A percentile compares a stretch with the other conserved stretches of the same genome.
These are phyloP conservation scores for Lithobates pipiens DNA, from an alignment of 2,797 vertebrate genomes.

Conservation along the genomic window DNA sequence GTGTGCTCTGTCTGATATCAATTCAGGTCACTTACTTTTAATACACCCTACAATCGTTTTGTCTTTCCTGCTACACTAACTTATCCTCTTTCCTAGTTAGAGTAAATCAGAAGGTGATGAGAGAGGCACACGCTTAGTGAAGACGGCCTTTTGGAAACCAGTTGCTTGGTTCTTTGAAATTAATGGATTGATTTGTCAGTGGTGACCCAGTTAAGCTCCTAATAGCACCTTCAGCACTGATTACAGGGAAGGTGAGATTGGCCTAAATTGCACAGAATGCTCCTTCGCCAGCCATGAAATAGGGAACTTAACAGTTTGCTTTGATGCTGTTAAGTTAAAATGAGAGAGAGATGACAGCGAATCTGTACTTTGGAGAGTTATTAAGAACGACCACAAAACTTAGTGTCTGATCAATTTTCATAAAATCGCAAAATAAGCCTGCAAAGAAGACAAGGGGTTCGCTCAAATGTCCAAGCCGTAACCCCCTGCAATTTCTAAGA, in stretches of 20 bases:
- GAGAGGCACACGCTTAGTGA: slow-evolving; percentile 52
- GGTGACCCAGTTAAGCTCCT: slow-evolving; percentile 67
- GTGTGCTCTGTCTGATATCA: slow-evolving; percentile 44
- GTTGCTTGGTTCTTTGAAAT: slow-evolving; percentile 61
- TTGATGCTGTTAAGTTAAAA: slow-evolving; percentile 55
- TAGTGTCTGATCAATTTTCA: slow-evolving; percentile 9
- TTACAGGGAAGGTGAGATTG: slow-evolving; percentile 64
- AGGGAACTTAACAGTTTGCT: slow-evolving; percentile 50
- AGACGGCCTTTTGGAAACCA: slow-evolving; percentile 59
- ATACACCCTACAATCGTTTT: slow-evolving; percentile 58
- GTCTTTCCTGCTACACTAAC: slow-evolving; percentile 59
- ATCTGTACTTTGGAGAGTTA: slow-evolving; percentile 30
- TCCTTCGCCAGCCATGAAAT: slow-evolving; percentile 69
- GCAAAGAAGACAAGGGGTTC: background rate
- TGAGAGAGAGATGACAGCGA: slow-evolving; percentile 24
- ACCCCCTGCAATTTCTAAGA: background rate
- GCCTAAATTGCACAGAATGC: slow-evolving; percentile 65
- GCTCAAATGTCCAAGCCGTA: background rate
- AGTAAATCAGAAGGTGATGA: slow-evolving; percentile 57
- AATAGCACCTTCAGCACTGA: slow-evolving; percentile 62
- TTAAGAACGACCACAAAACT: slow-evolving; percentile 2
- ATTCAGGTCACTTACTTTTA: slow-evolving; percentile 63
- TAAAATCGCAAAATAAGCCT: slow-evolving; percentile 1
- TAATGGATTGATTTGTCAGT: slow-evolving; percentile 63
- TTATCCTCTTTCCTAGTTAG: slow-evolving; percentile 51